phyloP scores from a whole-genome alignment of 2,797 vertebrate species.

The Cephalopachus bancanus region DNA sequence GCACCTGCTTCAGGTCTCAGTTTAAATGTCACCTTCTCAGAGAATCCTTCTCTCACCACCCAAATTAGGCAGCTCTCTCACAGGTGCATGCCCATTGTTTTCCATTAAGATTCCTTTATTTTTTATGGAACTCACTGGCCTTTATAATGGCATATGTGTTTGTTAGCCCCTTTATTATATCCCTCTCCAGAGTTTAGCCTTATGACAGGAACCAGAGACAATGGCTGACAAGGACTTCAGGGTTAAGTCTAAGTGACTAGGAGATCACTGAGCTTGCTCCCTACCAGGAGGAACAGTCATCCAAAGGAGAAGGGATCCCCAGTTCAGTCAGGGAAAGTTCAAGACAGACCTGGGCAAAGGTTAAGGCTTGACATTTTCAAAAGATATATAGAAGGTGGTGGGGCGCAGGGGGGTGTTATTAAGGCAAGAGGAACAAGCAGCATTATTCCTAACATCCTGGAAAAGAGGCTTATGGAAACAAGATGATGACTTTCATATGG shows the following conservation, averaged over 20 bases:
- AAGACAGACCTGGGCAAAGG: too few species aligned
- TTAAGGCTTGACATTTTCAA: too few species aligned
- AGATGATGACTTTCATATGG: not conserved
- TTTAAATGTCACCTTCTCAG: not conserved
- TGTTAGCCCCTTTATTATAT: not conserved
- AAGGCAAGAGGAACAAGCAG: too few species aligned
- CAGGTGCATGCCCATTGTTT: not conserved
- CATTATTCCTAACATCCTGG: too few species aligned
- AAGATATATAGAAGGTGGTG: too few species aligned
- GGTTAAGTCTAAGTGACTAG: not conserved
- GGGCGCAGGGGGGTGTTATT: too few species aligned
- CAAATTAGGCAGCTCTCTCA: not conserved
- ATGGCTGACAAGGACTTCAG: not conserved
- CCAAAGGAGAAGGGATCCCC: too few species aligned
- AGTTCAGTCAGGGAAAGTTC: too few species aligned
- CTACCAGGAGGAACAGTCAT: too few species aligned
- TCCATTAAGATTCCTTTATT: not conserved
- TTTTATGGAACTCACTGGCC: not conserved
- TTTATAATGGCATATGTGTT: not conserved
- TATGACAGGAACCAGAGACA: not conserved
- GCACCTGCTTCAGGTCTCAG: not conserved
- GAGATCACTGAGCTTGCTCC: not conserved
- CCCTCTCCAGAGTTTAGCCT: not conserved
- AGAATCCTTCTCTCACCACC: not conserved
- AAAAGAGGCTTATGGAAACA: not conserved